A percentile compares a stretch with the other conserved stretches of the same genome.
Evolutionary conservation across 2,888 invertebrate genomes (phyloP).

Genomic region (Molorchus minor): DNA sequence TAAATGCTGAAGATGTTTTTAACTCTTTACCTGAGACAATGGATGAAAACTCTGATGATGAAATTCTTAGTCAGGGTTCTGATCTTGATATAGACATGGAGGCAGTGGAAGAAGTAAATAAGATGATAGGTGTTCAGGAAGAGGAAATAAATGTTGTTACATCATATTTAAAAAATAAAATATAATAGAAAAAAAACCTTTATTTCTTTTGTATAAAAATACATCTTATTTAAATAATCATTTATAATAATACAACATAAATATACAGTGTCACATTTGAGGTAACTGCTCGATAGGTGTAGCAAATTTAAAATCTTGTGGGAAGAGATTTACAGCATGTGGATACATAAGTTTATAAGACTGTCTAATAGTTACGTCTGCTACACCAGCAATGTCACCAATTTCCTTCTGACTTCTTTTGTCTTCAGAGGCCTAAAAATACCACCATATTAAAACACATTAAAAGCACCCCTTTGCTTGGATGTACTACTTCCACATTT

Average conservation of each 20-base stretch:
- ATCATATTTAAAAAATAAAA: conserved; percentile 16
- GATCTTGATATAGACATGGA: conserved; percentile 54
- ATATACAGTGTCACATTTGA: conserved; percentile 70
- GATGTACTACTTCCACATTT: no score
- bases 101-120: conserved; percentile 55
- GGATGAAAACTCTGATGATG: conserved; percentile 42
- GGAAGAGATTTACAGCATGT: conserved; percentile 90
- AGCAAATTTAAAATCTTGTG: conserved; percentile 94
- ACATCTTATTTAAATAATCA: background rate
- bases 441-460: no score
- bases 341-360: conserved; percentile 98
- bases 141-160: conserved; percentile 12
- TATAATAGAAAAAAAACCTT: conserved; percentile 13
- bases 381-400: conserved; percentile 97
- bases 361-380: conserved; percentile 97
- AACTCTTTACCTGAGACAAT: conserved; percentile 44
- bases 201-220: conserved; percentile 9
- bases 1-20: conserved; percentile 43
- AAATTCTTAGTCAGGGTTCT: conserved; percentile 40
- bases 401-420: conserved; percentile 97
- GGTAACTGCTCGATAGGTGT: conserved; percentile 95
- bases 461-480: no score
- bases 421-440: conserved; percentile 84
- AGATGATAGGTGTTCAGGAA: conserved; percentile 39
- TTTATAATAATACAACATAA: background rate